Percentiles rank a stretch among this genome's conserved stretches.
Conservation (phyloP, 2,888 invertebrate species). For the Drosophila prostipennis region DNA sequence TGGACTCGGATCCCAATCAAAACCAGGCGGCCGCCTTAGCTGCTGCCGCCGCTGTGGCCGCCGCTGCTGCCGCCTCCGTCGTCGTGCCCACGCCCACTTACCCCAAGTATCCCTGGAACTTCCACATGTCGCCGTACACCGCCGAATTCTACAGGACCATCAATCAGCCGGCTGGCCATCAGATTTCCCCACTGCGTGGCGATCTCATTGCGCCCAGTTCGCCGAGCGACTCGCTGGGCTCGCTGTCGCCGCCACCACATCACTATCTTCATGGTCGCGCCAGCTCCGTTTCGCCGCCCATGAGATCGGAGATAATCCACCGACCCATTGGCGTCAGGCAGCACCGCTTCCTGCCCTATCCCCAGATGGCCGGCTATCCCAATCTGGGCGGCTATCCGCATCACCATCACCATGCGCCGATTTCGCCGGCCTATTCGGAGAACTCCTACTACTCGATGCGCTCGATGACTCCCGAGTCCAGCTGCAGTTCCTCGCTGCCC, state of each 20-base stretch:
- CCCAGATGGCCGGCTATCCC: slow-evolving; percentile 49
- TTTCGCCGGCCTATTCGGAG: slow-evolving; percentile 84
- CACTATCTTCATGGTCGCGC: slow-evolving; percentile 83
- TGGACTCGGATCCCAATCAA: slow-evolving; percentile 75
- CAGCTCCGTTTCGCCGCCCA: slow-evolving; percentile 83
- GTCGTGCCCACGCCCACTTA: slow-evolving; percentile 84
- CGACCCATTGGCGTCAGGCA: slow-evolving; percentile 80
- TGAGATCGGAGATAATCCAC: slow-evolving; percentile 81
- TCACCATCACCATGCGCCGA: slow-evolving; percentile 81
- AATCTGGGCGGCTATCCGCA: slow-evolving; percentile 68
- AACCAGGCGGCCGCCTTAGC: slow-evolving; percentile 76
- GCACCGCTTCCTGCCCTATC: slow-evolving; percentile 81
- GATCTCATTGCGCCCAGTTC: slow-evolving; percentile 83
- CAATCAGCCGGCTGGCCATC: slow-evolving; percentile 78
- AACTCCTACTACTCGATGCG: slow-evolving; percentile 84
- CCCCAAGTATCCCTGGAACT: slow-evolving; percentile 83
- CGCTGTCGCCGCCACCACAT: slow-evolving; percentile 83
- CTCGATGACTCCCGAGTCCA: slow-evolving; percentile 83
- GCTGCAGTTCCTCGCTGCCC: slow-evolving; percentile 81
- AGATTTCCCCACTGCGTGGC: slow-evolving; percentile 80
- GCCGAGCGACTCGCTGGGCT: slow-evolving; percentile 82
- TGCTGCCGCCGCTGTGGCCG: slow-evolving; percentile 76
- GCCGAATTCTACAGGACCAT: slow-evolving; percentile 83
- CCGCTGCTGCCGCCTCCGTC: slow-evolving; percentile 76
- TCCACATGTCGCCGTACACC: slow-evolving; percentile 83